phyloP scores from a whole-genome alignment of 2,797 vertebrate genomes.

The Pteronotus mesoamericanus region DNA sequence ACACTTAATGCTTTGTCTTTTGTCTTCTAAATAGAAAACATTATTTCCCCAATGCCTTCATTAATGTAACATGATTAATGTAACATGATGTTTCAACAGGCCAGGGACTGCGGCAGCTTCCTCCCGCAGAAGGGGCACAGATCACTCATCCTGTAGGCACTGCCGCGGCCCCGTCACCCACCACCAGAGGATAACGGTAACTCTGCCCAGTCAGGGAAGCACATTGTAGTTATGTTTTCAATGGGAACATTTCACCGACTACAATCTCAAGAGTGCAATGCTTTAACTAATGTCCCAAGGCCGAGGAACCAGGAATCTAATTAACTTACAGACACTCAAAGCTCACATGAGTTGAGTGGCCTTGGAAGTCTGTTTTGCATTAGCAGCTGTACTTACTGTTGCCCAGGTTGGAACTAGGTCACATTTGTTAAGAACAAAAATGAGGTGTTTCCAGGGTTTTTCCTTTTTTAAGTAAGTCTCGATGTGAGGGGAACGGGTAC shows the following conservation, averaged over 20 bases:
- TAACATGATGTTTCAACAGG: slow-evolving; percentile 64
- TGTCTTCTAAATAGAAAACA: slow-evolving; percentile 70
- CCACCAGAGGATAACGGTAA: slow-evolving; percentile 50
- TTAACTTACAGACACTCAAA: too few species aligned
- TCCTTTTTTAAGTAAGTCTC: slow-evolving; percentile 96
- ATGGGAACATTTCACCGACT: not conserved
- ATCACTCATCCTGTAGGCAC: slow-evolving; percentile 10
- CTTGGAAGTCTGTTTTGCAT: not conserved
- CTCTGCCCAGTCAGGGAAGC: slow-evolving; percentile 33
- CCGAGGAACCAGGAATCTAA: not conserved
- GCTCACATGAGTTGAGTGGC: not conserved
- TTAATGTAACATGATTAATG: too few species aligned
- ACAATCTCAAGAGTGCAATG: not conserved
- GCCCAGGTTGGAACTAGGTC: slow-evolving; percentile 98
- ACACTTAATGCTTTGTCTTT: slow-evolving; percentile 58
- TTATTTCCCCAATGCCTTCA: slow-evolving; percentile 68
- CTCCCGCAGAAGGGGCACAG: slow-evolving; percentile 37
- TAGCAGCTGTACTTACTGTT: slow-evolving; percentile 86
- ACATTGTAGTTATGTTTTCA: slow-evolving; percentile 30
- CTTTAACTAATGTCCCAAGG: not conserved
- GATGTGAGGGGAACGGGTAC: slow-evolving; percentile 95
- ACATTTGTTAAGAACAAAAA: slow-evolving; percentile 98
- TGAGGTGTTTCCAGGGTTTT: slow-evolving; percentile 97
- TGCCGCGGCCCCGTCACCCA: slow-evolving; percentile 46
- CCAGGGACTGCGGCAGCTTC: slow-evolving; percentile 40